Conservation (phyloP, 2,113 vertebrate genomes). For the Perognathus longimembris region DNA sequence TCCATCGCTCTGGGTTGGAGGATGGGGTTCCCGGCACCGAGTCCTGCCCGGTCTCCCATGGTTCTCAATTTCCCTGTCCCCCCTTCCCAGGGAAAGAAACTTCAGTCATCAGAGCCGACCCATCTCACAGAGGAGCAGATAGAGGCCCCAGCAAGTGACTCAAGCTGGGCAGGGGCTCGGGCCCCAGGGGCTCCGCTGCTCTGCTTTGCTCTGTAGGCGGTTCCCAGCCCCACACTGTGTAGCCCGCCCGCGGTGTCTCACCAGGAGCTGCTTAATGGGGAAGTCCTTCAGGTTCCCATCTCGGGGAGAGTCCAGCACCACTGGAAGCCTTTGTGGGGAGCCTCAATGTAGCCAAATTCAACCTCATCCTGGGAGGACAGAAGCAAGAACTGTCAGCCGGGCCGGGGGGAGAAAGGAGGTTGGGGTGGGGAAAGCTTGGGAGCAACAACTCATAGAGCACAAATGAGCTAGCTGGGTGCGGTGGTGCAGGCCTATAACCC, state of each 20-base stretch:
- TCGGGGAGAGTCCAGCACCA: slow-evolving; percentile 95
- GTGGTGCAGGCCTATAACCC: neutral
- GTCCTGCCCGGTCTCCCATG: neutral
- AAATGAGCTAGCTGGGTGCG: neutral
- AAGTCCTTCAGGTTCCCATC: slow-evolving; percentile 87
- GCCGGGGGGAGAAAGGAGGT: too few species aligned
- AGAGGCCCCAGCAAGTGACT: neutral
- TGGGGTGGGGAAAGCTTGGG: rapidly evolving
- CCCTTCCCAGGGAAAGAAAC: neutral
- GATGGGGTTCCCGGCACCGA: neutral
- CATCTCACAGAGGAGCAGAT: neutral
- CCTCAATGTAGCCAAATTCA: slow-evolving; percentile 95
- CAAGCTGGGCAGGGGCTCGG: neutral
- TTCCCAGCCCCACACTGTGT: rapidly evolving
- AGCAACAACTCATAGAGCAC: neutral
- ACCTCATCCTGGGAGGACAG: slow-evolving; percentile 91
- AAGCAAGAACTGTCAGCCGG: rapidly evolving
- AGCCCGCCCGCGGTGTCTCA: slow-evolving; percentile 78
- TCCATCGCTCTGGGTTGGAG: neutral
- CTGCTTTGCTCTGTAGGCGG: neutral
- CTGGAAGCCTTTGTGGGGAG: slow-evolving; percentile 93
- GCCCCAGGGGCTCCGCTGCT: neutral
- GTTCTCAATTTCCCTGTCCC: neutral
- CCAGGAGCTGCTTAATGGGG: slow-evolving; percentile 91
- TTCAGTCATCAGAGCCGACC: neutral